Base-by-base conservation (phyloP, 2,113 vertebrate genomes). In the Emydocephalus ijimae region DNA sequence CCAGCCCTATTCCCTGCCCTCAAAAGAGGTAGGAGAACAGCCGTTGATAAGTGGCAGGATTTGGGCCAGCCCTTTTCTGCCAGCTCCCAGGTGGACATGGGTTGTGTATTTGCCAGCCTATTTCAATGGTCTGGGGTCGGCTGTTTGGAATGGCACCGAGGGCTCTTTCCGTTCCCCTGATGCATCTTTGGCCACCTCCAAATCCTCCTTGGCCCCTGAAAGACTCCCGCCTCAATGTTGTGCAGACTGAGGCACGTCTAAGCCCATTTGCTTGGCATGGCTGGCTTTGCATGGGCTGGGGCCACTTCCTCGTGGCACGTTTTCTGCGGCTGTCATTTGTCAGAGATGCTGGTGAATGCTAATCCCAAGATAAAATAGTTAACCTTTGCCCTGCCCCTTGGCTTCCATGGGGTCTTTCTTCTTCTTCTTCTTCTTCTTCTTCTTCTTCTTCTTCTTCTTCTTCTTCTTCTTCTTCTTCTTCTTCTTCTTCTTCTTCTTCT, bases 121-220 rank as follows among this genome's bases (percentile, higher is more conserved):
- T 94, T 92, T 94, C 94, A 96, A 29, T 87, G n/a, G 2, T 93
- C 91, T n/a, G 94, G 87, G 48, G 91, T 85, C 39, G 3, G 52
- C 0, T 0, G 5, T 94, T 56, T 85, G 10, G 50, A 55, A 43
- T 1, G 21, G 34, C 50, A 23, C n/a, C 24, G 39, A 34, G 11
- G 3, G n/a, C 14, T 43, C 7, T 39, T 91, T 56, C 15, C 12
- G 0, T 43, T 55, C 21, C 23, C 11, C n/a, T 90, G n/a, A 1
- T 34, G 3, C 0, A 15, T 54, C 10, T 52, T 23, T 20, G 52
- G 34, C 24, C 2, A 1, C 4, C 10, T 14, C 5, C 5, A 2
- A 23, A 9, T n/a, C 43, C 48, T 52, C 61, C 50, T 11, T 39
- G 29, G 48, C 29, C 24, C 29, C 24, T 64, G 34, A 21, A 52